Base-by-base conservation (phyloP, 2,888 invertebrate genomes). In the Chalcis sispes region DNA sequence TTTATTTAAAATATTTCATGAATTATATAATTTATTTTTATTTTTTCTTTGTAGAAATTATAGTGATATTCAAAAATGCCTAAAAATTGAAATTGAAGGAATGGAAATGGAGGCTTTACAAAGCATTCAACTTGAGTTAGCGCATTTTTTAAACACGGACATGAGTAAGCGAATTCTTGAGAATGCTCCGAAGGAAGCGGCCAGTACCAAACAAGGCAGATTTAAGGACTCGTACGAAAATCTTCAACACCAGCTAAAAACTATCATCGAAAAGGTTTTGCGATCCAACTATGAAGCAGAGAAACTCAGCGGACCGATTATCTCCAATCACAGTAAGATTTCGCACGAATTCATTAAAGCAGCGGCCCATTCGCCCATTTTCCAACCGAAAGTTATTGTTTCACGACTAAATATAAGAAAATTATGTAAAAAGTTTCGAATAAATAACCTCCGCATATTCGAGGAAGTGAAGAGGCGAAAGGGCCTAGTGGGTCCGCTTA, bases 1-100 rank as follows among this genome's bases (percentile, higher is more conserved):
- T n/a, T n/a, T n/a, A 32, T 32, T 32, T 42, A 42, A 42, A 13
- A 42, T 2, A 13, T 13, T 42, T 42, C 42, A 42, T 42, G 46
- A 46, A 13, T 40, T 40, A 40, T 4, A 40, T 1, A 18, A 48
- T 52, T 5, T 52, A 15, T 50, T 50, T 20, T 50, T 20, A 20
- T 50, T 50, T n/a, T 15, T 36, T 10, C 10, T 36, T 10, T 36
- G 15, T 2, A 42, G 2, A 15, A 13, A 42, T 66, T 46, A 10
- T 40, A 78, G 76, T 0, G 67, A 71, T 36, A 29, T 85, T 2
- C 85, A 88, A 59, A 83, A 84, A 36, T 88, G 88, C 73, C 72
- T 88, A 15, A 88, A 87, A 36, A 86, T 88, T 40, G 86, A 88
- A 61, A 82, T 87, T 8, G 87, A 88, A 52, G 86, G 87, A 0